Base-by-base conservation (phyloP, 2,797 vertebrate species). In the Rachycentron canadum region DNA sequence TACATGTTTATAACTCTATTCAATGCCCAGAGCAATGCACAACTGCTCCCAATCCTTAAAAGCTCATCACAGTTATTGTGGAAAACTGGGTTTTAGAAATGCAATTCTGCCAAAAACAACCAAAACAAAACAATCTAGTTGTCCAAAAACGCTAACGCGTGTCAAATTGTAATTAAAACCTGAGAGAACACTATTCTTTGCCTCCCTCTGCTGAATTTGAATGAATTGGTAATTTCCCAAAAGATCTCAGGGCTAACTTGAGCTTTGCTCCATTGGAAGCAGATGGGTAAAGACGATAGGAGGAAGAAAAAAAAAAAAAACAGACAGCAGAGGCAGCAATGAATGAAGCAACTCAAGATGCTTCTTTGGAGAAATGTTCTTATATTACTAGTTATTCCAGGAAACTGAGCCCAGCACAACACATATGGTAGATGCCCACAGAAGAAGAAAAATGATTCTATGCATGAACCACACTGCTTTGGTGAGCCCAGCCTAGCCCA, bases 401-500 rank as follows among this genome's bases (percentile, higher is more conserved):
- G 2, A 57, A 62, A 36, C 34, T 41, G 32, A 41, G 13, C n/a
- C 14, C 21, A 58, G 49, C 40, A 43, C 12, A 28, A 25, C 3
- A 40, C 23, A 38, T 13, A 49, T 4, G 36, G 43, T 25, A 57
- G 47, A 26, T 41, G 34, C 6, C 14, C 60, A 7, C 41, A 56
- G 12, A 13, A n/a, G 1, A 55, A 50, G 23, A 23, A 45, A 36
- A 40, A 40, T 17, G 4, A 16, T 55, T 36, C 9, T 36, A 26
- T 14, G n/a, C 6, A 38, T 40, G 1, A 19, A 43, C n/a, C 43
- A n/a, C n/a, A 7, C 40, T 11, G 19, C 49, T 74, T 86, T 76
- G 65, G 61, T 52, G 58, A 79, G 17, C 69, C 61, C 69, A 73
- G 52, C 80, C 76, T n/a, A n/a, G n/a, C n/a, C n/a, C 68, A 21